Evolutionary conservation across 1,140 invertebrate genomes (phyloP).

Genomic region (Phortica variegata): DNA sequence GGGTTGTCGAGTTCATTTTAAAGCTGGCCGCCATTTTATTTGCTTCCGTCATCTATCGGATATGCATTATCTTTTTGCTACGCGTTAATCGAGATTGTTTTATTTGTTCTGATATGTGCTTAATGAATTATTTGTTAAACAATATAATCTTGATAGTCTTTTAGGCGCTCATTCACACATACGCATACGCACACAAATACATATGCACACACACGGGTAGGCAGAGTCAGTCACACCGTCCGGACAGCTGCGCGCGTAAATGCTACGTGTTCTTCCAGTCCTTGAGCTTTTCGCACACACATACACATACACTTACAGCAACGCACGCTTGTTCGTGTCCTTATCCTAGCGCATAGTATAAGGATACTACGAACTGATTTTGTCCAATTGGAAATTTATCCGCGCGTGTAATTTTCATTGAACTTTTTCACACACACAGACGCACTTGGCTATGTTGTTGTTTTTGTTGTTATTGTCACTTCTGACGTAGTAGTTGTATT

Average conservation of each 20-base stretch:
- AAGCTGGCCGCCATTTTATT: slow-evolving; percentile 30
- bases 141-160: slow-evolving; percentile 34
- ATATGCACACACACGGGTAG: slow-evolving; percentile 6
- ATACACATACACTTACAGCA: slow-evolving; percentile 1
- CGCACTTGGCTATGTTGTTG: slow-evolving; percentile 1
- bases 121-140: neutral
- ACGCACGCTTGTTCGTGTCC: slow-evolving; percentile 38
- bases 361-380: slow-evolving; percentile 19
- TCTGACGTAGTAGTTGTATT: neutral
- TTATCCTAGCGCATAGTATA: slow-evolving; percentile 38
- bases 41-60: slow-evolving; percentile 3
- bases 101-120: slow-evolving; percentile 6
- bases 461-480: neutral
- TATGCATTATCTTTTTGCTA: slow-evolving; percentile 28
- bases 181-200: slow-evolving; percentile 12
- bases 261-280: slow-evolving; percentile 37
- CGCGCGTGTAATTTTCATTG: slow-evolving; percentile 40
- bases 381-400: slow-evolving; percentile 40
- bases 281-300: slow-evolving; percentile 23
- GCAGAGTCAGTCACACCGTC: too few species aligned
- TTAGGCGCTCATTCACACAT: slow-evolving; percentile 40
- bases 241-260: slow-evolving; percentile 48
- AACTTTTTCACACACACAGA: slow-evolving; percentile 30
- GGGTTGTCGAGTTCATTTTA: slow-evolving; percentile 15
- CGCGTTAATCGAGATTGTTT: neutral